Evolutionary conservation across 2,113 vertebrate genomes (phyloP).

Genomic region (Phylloscopus trochilus): DNA sequence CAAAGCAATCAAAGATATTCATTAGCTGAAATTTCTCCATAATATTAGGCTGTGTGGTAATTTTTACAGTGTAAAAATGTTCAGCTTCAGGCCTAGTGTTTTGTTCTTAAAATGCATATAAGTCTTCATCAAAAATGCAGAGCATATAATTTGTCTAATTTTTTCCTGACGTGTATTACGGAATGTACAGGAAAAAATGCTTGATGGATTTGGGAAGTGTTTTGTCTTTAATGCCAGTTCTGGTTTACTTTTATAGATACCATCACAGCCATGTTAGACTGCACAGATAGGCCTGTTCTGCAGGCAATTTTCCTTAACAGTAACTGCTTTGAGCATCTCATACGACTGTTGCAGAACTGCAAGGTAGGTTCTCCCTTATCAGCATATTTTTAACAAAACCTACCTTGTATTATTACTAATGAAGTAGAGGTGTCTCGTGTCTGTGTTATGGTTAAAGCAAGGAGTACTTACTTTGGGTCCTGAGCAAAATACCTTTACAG

Average conservation of each 20-base stretch:
- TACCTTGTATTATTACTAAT: not conserved
- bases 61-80: not conserved
- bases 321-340: slow-evolving; percentile 98
- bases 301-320: slow-evolving; percentile 99
- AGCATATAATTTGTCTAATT: not conserved
- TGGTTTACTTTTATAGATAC: slow-evolving; percentile 81
- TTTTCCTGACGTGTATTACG: not conserved
- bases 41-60: not conserved
- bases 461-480: not conserved
- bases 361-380: slow-evolving; percentile 80
- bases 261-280: slow-evolving; percentile 96
- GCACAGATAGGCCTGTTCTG: slow-evolving; percentile 92
- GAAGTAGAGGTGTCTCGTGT: not conserved
- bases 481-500: not conserved
- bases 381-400: not conserved
- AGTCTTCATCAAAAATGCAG: not conserved
- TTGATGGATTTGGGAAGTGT: not conserved
- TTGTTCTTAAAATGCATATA: not conserved
- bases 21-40: not conserved
- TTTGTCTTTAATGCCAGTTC: slow-evolving; percentile 32
- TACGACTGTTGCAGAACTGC: slow-evolving; percentile 94
- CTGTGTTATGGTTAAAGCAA: not conserved
- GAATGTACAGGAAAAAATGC: not conserved
- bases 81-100: not conserved
- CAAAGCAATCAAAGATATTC: not conserved